Base-by-base conservation (phyloP, 2,113 vertebrate species). In the Dermatemys mawii region DNA sequence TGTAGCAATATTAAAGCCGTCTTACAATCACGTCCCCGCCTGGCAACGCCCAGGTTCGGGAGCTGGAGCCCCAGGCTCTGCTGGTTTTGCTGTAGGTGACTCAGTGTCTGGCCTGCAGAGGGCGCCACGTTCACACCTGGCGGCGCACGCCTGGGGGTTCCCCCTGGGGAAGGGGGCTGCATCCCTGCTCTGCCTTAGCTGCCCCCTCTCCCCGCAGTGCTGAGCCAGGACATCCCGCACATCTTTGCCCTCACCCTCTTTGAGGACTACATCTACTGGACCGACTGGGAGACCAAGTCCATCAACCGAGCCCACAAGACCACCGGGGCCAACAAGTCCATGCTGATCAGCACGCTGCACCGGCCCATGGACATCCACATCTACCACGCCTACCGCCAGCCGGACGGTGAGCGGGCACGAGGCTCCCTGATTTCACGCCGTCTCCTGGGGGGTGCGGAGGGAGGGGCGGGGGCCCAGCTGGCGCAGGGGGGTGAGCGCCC, bases 271-370 rank as follows among this genome's bases (percentile, higher is more conserved):
- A 99, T 99, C 88, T 99, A 99, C 98, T 99, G 99, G 99, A 99
- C 99, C 0, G 99, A 99, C 98, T 99, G 99, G 99, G 99, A 99
- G 97, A 99, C 99, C 63, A 99, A 99, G 93, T 99, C 99, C 92
- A 99, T 99, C 96, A 99, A 99, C 98, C 96, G 99, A 81, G 99
- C 99, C 49, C 99, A 99, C 96, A 99, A 99, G 97, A 98, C 98
- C 2, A 98, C 99, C 0, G 99, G 99, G 3, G 98, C 98, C 97
- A 99, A 99, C 97, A 99, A 99, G 93, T 98, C 98, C 0, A 97
- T 99, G 81, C 97, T 99, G 87, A 99, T 99, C 97, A 99, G 99
- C 98, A 99, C 99, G 0, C 97, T 99, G 89, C 99, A 99, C 96
- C 98, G 99, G 22, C 99, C 99, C 86, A 99, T 99, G 99, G 99